Evolutionary conservation across 2,113 vertebrate species (phyloP), one percentile per base, ranked within the genome.

Genomic region (Sander vitreus): DNA sequence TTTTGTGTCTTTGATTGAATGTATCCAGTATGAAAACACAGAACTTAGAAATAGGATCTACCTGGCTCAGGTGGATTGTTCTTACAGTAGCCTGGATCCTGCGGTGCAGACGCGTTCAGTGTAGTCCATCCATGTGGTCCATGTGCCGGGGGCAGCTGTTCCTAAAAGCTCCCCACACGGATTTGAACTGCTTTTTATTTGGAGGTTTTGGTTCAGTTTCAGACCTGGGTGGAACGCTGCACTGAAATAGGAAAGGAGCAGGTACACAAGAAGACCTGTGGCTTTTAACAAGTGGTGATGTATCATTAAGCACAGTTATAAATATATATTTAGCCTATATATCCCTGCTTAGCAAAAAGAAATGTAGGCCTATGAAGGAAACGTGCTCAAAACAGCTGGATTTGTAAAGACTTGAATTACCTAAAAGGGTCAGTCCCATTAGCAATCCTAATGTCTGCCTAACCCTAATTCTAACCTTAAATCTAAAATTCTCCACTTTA

Each of bases 61-160:
- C 15, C 15, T 27, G 45, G 18, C 64, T 68, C 55, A 74, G 30
- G 43, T 27, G 62, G 33, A 25, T 45, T 13, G 21, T 63, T 51
- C n/a, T 14, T 21, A 23, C 47, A 30, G n/a, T 15, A 30, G 19
- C 8, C 47, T 4, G 50, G 19, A 50, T 23, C 21, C n/a, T 30
- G 30, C 21, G 47, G 53, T 51, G 63, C 59, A 23, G 76, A 54
- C 36, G 39, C 39, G 69, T 76, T n/a, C 50, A 3, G 70, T 10
- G 11, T 11, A n/a, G 36, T 73, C 58, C n/a, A 43, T 51, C 58
- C 57, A 47, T 50, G 69, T 53, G 50, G 43, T 19, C 39, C 43
- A 33, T 33, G 33, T 39, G 36, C 36, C 8, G 36, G 7, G 13
- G 10, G 39, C 84, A 88, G 69, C 85, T 88, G 76, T 53, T 81